phyloP scores from a whole-genome alignment of 1,140 invertebrate genomes.

The Reticulitermes speratus region DNA sequence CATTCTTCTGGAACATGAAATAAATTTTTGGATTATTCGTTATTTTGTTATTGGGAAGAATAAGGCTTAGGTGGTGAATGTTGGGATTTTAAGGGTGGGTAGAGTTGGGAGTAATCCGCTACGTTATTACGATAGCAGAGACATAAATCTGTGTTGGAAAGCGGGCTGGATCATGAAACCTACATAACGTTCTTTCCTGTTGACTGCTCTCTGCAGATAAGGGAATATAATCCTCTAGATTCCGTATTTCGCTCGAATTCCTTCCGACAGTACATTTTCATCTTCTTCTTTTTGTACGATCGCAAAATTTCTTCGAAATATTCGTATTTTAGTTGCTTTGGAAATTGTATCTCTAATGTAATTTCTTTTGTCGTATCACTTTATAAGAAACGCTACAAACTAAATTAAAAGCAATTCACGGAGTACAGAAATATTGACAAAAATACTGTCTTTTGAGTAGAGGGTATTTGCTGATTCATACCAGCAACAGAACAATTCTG shows the following conservation, averaged over 20 bases:
- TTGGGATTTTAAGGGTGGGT: not conserved
- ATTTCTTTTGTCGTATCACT: not conserved
- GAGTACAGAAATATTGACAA: too few relatives aligned
- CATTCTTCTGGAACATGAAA: too few relatives aligned
- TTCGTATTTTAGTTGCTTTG: not conserved
- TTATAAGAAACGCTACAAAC: too few relatives aligned
- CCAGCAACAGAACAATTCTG: too few relatives aligned
- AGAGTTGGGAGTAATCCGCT: not conserved
- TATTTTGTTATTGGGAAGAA: too few relatives aligned
- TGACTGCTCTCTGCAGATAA: not conserved
- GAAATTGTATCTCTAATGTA: not conserved
- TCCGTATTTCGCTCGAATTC: not conserved
- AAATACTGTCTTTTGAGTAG: too few relatives aligned
- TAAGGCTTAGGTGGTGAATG: too few relatives aligned
- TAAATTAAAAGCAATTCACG: too few relatives aligned
- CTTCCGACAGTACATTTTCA: not conserved
- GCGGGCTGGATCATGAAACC: not conserved
- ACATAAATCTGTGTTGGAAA: not conserved
- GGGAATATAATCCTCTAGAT: not conserved
- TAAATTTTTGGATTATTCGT: too few relatives aligned
- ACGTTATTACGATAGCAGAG: not conserved
- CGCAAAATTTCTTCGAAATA: not conserved
- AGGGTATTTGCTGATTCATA: too few relatives aligned
- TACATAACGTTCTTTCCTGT: not conserved
- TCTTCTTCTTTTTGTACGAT: not conserved